These are phyloP conservation scores for Leptobrachium ailaonicum DNA, from an alignment of 2,113 vertebrate genomes.

Conservation along the genomic window DNA sequence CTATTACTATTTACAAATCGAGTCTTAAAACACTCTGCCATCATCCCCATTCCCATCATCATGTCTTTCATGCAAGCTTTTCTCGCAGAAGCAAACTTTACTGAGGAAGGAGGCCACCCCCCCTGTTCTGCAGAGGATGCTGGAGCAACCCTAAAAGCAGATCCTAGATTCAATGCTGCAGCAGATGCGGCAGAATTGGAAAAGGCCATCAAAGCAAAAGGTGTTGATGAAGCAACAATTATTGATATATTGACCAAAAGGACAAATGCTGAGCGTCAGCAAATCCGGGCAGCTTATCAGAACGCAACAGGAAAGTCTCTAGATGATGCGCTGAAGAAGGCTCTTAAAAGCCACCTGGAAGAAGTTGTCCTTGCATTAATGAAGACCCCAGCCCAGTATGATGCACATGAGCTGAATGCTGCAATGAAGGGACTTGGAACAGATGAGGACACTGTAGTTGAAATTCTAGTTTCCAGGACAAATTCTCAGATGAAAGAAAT, in stretches of 20 bases:
- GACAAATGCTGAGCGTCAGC: constrained; percentile 85
- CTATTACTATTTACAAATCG: too few relatives aligned
- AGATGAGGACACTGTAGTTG: constrained; percentile 85
- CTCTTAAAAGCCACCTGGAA: constrained; percentile 81
- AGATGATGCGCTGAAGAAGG: constrained; percentile 76
- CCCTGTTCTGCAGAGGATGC: constrained; percentile 13
- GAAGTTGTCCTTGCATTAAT: constrained; percentile 82
- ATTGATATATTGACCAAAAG: constrained; percentile 87
- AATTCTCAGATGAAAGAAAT: constrained; percentile 81
- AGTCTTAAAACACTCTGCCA: too few relatives aligned
- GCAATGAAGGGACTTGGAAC: constrained; percentile 88
- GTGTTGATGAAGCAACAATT: constrained; percentile 92
- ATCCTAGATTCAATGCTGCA: constrained; percentile 71
- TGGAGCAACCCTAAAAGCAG: constrained; percentile 59
- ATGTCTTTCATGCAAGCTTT: too few relatives aligned
- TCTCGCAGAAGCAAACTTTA: constrained; percentile 77
- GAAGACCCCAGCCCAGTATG: constrained; percentile 87
- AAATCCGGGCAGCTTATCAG: constrained; percentile 86
- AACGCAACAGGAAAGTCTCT: constrained; percentile 83
- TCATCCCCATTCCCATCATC: too few relatives aligned
- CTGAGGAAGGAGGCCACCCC: constrained; percentile 66
- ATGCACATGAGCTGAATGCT: constrained; percentile 78
- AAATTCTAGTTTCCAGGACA: constrained; percentile 84
- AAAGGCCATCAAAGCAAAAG: constrained; percentile 87
- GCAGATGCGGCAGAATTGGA: constrained; percentile 80